Evolutionary conservation across 2,113 vertebrate species (phyloP).

Genomic region (Pseudorasbora parva): DNA sequence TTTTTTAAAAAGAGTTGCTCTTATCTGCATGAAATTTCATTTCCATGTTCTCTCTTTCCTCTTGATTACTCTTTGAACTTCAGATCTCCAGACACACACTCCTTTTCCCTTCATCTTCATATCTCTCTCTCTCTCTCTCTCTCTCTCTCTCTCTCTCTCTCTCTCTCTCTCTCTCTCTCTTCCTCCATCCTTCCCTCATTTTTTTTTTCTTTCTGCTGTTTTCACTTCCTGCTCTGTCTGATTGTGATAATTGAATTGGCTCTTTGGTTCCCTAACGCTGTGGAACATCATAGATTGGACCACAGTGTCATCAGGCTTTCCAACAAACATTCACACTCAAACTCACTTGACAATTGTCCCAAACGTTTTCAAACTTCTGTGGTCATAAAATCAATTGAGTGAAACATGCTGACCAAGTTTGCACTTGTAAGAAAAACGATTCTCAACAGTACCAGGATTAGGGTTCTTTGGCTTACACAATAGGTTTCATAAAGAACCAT

Average conservation of each 20-base stretch:
- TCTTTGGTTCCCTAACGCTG: not conserved
- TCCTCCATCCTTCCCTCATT: not conserved
- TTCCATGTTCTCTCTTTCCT: conserved; percentile 28
- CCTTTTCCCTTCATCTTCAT: conserved; percentile 22
- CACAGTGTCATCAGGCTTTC: not conserved
- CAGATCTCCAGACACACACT: conserved; percentile 2
- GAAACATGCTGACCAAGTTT: not conserved
- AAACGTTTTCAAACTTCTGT: not conserved
- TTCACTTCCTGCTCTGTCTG: not conserved
- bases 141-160: not conserved
- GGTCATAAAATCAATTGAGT: not conserved
- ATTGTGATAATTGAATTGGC: conserved; percentile 25
- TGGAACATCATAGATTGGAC: not conserved
- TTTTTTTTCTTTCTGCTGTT: not conserved
- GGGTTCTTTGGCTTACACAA: no score
- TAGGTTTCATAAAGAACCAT: no score
- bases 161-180: not conserved
- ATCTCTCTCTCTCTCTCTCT: no score
- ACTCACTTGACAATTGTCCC: not conserved
- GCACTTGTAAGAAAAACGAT: not conserved
- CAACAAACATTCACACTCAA: not conserved
- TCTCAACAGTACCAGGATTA: no score
- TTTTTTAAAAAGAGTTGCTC: conserved; percentile 21
- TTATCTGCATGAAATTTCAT: conserved; percentile 46
- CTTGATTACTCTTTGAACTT: conserved; percentile 43